Evolutionary conservation across 2,888 invertebrate genomes (phyloP).

Genomic region (Saturnia japonica): DNA sequence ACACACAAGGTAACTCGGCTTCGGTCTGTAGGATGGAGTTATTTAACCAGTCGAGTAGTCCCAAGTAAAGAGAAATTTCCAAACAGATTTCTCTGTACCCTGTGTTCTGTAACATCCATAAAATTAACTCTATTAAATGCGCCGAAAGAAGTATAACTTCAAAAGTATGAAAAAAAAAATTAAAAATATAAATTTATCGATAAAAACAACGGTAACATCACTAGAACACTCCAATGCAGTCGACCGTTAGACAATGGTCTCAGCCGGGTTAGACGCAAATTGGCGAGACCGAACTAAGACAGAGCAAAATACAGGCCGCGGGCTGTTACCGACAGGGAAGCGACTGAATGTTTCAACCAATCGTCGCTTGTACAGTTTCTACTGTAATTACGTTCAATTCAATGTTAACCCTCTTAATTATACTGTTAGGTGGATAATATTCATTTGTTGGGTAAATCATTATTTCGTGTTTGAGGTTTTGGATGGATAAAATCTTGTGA

Average conservation of each 20-base stretch:
- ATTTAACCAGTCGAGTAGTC: too few relatives aligned
- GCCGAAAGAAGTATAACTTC: neutral
- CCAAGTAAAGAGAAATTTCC: too few relatives aligned
- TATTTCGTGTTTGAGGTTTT: too few relatives aligned
- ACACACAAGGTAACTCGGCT: too few relatives aligned
- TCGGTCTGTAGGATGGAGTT: too few relatives aligned
- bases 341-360: conserved; percentile 7
- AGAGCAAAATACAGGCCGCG: conserved; percentile 35
- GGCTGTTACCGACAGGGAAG: conserved; percentile 3
- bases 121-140: too few relatives aligned
- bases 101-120: too few relatives aligned
- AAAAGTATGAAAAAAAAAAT: neutral
- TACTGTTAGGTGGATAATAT: neutral
- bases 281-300: conserved; percentile 38
- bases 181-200: conserved; percentile 6
- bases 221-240: conserved; percentile 42
- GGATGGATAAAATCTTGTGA: too few relatives aligned
- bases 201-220: conserved; percentile 20
- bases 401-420: conserved; percentile 1
- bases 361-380: neutral
- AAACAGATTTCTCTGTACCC: too few relatives aligned
- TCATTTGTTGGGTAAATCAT: neutral
- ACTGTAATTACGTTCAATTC: neutral
- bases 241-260: conserved; percentile 50
- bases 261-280: conserved; percentile 51